These are phyloP conservation scores for Druceiella hillmani DNA, from an alignment of 2,888 invertebrate species.

Conservation along the genomic window DNA sequence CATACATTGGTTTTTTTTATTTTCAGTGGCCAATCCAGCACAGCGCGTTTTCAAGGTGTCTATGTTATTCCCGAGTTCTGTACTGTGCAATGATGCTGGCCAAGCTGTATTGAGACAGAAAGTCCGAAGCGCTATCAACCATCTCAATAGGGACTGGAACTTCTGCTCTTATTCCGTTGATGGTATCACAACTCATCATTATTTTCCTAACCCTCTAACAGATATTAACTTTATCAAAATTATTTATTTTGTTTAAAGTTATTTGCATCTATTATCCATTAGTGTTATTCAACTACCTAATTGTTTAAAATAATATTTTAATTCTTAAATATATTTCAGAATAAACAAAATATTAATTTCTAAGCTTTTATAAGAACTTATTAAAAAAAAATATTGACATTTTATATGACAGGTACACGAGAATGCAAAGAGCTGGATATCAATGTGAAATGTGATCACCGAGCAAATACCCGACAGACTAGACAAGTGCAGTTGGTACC, in stretches of 20 bases:
- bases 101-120: constrained; percentile 87
- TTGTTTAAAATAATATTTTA: too few relatives aligned
- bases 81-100: constrained; percentile 92
- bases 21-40: constrained; percentile 79
- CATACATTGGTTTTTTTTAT: not conserved
- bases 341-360: too few relatives aligned
- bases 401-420: constrained; percentile 51
- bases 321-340: too few relatives aligned
- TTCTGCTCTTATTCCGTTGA: constrained; percentile 89
- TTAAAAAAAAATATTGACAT: too few relatives aligned
- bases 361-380: too few relatives aligned
- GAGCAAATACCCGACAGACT: constrained; percentile 57
- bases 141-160: constrained; percentile 92
- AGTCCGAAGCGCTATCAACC: constrained; percentile 83
- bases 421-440: constrained; percentile 89
- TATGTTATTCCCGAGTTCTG: constrained; percentile 95
- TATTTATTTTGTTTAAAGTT: too few relatives aligned
- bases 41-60: constrained; percentile 90
- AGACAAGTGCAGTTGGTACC: constrained; percentile 53
- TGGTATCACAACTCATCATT: too few relatives aligned
- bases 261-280: too few relatives aligned
- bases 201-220: too few relatives aligned
- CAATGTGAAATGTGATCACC: constrained; percentile 87
- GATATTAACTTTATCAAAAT: too few relatives aligned
- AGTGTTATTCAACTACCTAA: too few relatives aligned